Base-by-base conservation (phyloP, 1,140 invertebrate species). In the Eupristina koningsbergeri region DNA sequence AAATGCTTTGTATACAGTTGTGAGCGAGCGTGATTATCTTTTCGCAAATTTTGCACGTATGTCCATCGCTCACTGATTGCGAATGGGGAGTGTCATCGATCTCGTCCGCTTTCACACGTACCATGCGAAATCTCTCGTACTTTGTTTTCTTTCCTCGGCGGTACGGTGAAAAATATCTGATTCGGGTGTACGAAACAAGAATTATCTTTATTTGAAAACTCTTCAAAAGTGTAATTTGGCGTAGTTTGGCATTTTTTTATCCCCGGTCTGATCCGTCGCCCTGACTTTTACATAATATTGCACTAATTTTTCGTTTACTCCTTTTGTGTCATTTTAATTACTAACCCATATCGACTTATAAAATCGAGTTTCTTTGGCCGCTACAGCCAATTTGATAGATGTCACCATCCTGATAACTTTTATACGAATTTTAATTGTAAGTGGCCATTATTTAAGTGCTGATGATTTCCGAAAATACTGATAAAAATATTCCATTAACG, bases 91-190 rank as follows among this genome's bases (percentile, higher is more conserved):
- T 39, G 5, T 34, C 2, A 22, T 69, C 19, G 64, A 50, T 50
- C 22, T 47, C 26, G 31, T 45, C 69, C 69, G n/a, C 45, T 74
- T 81, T 74, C 80, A 61, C 69, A 81, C 80, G 80, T 81, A 81
- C 80, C 3, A 39, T 9, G 53, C 53, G 47, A 39, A 73, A 73
- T 73, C 69, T 45, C 26, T 1, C 5, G 3, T 3, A n/a, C 22
- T 73, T 45, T 73, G 36, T 75, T 75, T 75, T 75, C 45, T 75
- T 47, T 75, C 39, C 29, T 75, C 5, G n/a, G 19, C 34, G 45
- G 19, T 9, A 31, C 6, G 31, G 64, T 8, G 31, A 36, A 67
- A 36, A 36, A 15, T 13, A 67, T 67, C 64, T 19, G 31, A 67
- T 36, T 67, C 34, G 64, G 17, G 15, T 67, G 34, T 19, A 67